Percentiles rank a stretch among this genome's conserved stretches.
phyloP scores from a whole-genome alignment of 2,888 invertebrate species.

The Drosophila melanosoma region DNA sequence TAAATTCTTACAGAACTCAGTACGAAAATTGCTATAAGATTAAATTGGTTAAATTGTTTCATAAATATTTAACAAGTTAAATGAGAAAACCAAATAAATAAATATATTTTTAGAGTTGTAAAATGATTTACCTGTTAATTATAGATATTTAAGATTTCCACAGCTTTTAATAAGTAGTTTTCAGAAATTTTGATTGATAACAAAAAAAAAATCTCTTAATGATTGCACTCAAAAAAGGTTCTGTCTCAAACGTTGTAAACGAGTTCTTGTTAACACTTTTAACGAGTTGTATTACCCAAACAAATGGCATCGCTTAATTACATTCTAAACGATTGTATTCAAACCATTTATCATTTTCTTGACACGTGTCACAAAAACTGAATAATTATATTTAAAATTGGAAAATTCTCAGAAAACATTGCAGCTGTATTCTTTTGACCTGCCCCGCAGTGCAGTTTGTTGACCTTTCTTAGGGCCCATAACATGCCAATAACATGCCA shows the following conservation, averaged over 20 bases:
- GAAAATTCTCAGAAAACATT: slow-evolving; percentile 14
- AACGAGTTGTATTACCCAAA: not conserved
- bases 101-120: not conserved
- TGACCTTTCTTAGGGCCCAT: slow-evolving; percentile 36
- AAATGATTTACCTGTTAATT: not conserved
- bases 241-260: not conserved
- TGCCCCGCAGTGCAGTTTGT: slow-evolving; percentile 51
- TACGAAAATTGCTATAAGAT: not conserved
- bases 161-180: not conserved
- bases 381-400: slow-evolving; percentile 15
- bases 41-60: not conserved
- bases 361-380: slow-evolving; percentile 23
- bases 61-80: not conserved
- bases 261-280: slow-evolving; percentile 3
- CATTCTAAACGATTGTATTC: slow-evolving; percentile 6
- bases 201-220: not conserved
- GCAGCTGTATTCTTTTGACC: slow-evolving; percentile 5
- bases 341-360: slow-evolving; percentile 46
- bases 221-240: not conserved
- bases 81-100: accelerated
- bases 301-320: not conserved
- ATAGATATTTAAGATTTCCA: not conserved
- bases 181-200: not conserved
- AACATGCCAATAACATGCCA: slow-evolving; percentile 17
- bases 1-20: not conserved